These are phyloP conservation scores for Macrophya annulata DNA, from an alignment of 2,888 invertebrate species.

Conservation along the genomic window DNA sequence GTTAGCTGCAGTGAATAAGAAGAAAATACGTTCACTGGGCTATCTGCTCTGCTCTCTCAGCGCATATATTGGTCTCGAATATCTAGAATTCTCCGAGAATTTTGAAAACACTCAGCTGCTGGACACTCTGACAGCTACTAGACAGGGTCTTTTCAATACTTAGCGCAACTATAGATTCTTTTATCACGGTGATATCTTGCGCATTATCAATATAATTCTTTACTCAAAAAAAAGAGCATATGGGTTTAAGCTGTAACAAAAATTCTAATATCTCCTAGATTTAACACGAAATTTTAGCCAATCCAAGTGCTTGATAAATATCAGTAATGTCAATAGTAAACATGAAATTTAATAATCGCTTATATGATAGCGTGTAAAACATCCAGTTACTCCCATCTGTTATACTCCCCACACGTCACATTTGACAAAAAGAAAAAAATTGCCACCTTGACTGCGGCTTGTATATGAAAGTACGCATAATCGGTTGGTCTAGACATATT, in stretches of 20 bases:
- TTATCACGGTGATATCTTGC: constrained; percentile 11
- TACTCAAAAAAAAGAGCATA: neutral
- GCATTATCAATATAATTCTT: constrained; percentile 1
- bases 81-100: neutral
- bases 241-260: constrained; percentile 18
- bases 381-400: constrained; percentile 15
- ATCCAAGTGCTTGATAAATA: constrained; percentile 49
- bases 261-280: constrained; percentile 28
- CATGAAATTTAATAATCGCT: constrained; percentile 19
- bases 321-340: constrained; percentile 27
- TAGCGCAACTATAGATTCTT: neutral
- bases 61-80: neutral
- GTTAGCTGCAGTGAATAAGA: neutral
- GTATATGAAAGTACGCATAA: neutral
- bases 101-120: neutral
- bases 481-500: neutral
- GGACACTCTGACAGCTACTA: too few relatives aligned
- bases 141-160: neutral
- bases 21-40: neutral
- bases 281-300: constrained; percentile 8
- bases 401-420: neutral
- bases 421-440: neutral
- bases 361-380: constrained; percentile 7
- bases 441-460: neutral
- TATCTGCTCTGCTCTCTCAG: too few relatives aligned